A percentile compares a stretch with the other conserved stretches of the same genome.
Evolutionary conservation across 2,113 vertebrate genomes (phyloP).

Genomic region (Pan paniscus): DNA sequence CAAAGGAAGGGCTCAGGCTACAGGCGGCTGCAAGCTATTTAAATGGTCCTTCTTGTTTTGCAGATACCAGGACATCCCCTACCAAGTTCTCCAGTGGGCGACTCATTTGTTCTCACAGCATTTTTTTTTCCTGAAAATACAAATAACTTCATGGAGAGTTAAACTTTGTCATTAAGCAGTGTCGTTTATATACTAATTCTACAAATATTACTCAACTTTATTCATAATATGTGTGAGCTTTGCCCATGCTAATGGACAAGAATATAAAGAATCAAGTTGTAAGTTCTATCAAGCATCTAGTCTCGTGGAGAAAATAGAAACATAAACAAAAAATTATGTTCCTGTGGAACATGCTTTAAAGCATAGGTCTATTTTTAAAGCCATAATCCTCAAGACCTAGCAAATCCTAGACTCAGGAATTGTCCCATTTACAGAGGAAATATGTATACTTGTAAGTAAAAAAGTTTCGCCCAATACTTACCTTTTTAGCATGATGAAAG

Average conservation of each 20-base stretch:
- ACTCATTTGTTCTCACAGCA: not conserved
- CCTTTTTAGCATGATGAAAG: not conserved
- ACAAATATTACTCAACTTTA: not conserved
- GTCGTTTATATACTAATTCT: not conserved
- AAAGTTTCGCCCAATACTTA: not conserved
- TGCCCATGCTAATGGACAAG: not conserved
- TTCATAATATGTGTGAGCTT: not conserved
- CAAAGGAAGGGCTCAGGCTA: not conserved
- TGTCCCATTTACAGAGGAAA: not conserved
- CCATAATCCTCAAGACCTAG: not conserved
- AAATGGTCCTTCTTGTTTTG: not conserved
- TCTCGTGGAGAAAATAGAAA: not conserved
- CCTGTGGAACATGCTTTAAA: not conserved
- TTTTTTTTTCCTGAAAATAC: not conserved
- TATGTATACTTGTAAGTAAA: not conserved
- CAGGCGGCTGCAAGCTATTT: not conserved
- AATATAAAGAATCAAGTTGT: not conserved
- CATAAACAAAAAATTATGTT: not conserved
- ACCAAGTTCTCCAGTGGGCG: not conserved
- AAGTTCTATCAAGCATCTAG: not conserved
- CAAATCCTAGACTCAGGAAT: not conserved
- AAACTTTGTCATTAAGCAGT: not conserved
- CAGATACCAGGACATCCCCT: not conserved
- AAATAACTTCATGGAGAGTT: not conserved
- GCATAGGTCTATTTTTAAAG: not conserved